A percentile compares a stretch with the other conserved stretches of the same genome.
Conservation (phyloP, 2,113 vertebrate species). For the Malurus elegans region DNA sequence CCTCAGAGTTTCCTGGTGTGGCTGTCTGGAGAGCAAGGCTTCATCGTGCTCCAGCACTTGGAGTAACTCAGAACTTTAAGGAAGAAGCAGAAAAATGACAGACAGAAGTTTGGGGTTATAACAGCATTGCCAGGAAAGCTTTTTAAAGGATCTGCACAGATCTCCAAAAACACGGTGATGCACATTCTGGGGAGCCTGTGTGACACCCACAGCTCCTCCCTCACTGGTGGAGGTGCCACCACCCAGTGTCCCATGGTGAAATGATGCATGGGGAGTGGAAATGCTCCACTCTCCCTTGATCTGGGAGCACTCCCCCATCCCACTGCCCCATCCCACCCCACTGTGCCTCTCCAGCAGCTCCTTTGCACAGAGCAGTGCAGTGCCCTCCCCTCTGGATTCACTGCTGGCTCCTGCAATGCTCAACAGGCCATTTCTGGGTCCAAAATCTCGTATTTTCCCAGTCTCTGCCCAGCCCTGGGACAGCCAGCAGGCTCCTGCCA, state of each 20-base stretch:
- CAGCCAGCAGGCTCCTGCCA: neutral
- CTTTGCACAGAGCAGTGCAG: neutral
- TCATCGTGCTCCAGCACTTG: neutral
- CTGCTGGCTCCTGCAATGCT: neutral
- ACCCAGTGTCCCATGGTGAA: fast-evolving
- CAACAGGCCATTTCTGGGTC: neutral
- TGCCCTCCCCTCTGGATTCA: neutral
- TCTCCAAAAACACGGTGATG: neutral
- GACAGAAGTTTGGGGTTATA: neutral
- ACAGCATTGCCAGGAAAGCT: neutral
- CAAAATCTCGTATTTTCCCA: neutral
- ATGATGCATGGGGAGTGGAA: neutral
- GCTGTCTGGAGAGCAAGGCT: neutral
- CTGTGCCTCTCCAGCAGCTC: neutral
- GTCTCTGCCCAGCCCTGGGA: neutral
- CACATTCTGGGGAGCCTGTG: neutral
- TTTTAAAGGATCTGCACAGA: neutral
- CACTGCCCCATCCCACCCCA: neutral
- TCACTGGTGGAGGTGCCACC: fast-evolving
- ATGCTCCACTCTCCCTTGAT: fast-evolving
- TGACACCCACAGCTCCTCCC: fast-evolving
- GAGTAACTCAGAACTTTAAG: neutral
- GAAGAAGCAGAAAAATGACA: neutral
- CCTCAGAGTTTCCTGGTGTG: slow-evolving; percentile 46
- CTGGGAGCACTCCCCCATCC: neutral